These are phyloP conservation scores for Grapholita molesta DNA, from an alignment of 1,140 invertebrate genomes.

Conservation along the genomic window DNA sequence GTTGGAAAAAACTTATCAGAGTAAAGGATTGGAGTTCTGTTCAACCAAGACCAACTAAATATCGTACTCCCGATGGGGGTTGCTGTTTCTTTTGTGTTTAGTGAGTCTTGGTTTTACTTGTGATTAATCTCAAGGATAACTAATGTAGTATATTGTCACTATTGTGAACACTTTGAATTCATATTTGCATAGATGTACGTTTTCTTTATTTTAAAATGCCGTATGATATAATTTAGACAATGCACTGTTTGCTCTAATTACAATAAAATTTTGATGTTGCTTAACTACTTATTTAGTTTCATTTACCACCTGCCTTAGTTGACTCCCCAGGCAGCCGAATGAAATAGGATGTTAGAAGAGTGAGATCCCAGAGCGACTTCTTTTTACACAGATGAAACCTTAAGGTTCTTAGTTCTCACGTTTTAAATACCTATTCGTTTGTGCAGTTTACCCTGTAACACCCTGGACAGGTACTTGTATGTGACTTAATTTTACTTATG, in stretches of 20 bases:
- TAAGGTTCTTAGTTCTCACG: too few species aligned
- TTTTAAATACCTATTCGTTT: too few species aligned
- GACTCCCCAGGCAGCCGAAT: too few species aligned
- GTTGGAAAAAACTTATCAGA: conserved; percentile 73
- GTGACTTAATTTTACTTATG: too few species aligned
- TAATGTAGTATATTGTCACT: conserved; percentile 46
- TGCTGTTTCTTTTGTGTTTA: conserved; percentile 71
- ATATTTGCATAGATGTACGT: conserved; percentile 42
- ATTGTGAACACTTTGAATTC: conserved; percentile 37
- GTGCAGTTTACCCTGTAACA: too few species aligned
- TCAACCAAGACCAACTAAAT: conserved; percentile 79
- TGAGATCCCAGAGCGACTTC: too few species aligned
- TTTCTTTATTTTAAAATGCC: conserved; percentile 29
- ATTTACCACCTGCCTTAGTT: neutral
- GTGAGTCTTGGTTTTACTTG: conserved; percentile 78
- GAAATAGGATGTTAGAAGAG: too few species aligned
- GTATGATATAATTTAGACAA: conserved; percentile 44
- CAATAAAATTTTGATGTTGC: conserved; percentile 69
- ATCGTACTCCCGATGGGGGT: conserved; percentile 55
- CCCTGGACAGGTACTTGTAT: too few species aligned
- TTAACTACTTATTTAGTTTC: conserved; percentile 37
- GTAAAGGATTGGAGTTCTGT: conserved; percentile 75
- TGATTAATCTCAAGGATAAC: conserved; percentile 48
- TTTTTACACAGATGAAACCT: too few species aligned
- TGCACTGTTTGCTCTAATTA: conserved; percentile 57